These are phyloP conservation scores for Mythimna albipuncta DNA, from an alignment of 2,888 invertebrate species.

Conservation along the genomic window DNA sequence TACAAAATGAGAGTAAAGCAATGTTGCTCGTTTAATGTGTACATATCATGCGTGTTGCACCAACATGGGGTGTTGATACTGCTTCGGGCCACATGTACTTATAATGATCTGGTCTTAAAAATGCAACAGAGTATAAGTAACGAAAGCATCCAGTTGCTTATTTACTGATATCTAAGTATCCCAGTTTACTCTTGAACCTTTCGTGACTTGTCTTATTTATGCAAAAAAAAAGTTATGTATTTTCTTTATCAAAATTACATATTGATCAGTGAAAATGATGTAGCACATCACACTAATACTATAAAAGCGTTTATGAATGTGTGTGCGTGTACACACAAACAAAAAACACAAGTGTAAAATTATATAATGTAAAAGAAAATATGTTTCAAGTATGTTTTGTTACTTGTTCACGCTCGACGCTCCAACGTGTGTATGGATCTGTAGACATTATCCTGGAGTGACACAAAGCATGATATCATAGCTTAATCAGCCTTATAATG, in stretches of 20 bases:
- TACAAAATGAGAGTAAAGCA: slow-evolving; percentile 51
- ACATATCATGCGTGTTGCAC: slow-evolving; percentile 56
- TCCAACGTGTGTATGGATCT: no score
- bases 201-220: slow-evolving; percentile 11
- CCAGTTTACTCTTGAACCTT: slow-evolving; percentile 26
- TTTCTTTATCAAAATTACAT: slow-evolving; percentile 19
- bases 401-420: no score
- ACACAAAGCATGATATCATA: no score
- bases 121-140: slow-evolving; percentile 46
- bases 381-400: no score
- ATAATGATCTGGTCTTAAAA: slow-evolving; percentile 65
- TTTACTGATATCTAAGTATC: slow-evolving; percentile 43
- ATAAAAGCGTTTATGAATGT: no score
- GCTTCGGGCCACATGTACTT: slow-evolving; percentile 62
- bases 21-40: slow-evolving; percentile 50
- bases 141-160: slow-evolving; percentile 43
- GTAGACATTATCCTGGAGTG: no score
- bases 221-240: not conserved
- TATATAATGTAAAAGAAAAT: no score
- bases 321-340: no score
- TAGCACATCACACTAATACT: no score
- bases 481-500: no score
- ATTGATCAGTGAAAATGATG: slow-evolving; percentile 5
- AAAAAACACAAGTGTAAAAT: no score
- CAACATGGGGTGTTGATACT: slow-evolving; percentile 61